Evolutionary conservation across 2,888 invertebrate genomes (phyloP), one percentile per base, ranked within the genome.

Genomic region (Polyploca ridens): DNA sequence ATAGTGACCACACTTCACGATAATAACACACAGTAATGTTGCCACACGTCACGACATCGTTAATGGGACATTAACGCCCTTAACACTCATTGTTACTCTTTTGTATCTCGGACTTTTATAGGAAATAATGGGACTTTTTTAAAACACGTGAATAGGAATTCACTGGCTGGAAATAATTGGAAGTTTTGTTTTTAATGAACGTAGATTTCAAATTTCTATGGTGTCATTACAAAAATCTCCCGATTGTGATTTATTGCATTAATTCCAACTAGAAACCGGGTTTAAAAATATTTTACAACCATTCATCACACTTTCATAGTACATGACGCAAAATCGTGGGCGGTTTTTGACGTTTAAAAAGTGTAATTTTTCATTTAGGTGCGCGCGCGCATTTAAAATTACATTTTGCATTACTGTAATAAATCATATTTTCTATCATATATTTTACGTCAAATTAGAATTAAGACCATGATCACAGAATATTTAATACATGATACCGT

Each of bases 381-480:
- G 54, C 54, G 54, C 19, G 10, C 16, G 54, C 54, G 54, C 54
- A 16, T 10, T 10, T 54, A 19, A 3, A 71, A 77, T 77, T 70
- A 73, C 74, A 76, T 76, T 76, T 66, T 63, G 63, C 76, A 69
- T 73, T 72, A 66, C 71, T 63, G 65, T 72, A 70, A 77, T 77
- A 75, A 73, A 71, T 78, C 69, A 66, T 62, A 63, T 1, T 58
- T 66, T 67, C 62, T 70, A 76, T 77, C 72, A 77, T 27, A 14
- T 35, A 35, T 3, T 65, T 58, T 63, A 62, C 59, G 62, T 13
- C 64, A 16, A 33, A 58, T 65, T 63, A 54, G 59, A 66, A 27
- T 27, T 27, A 2, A 27, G n/a, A 27, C 27, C 27, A 27, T 27
- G n/a, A n/a, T n/a, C n/a, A n/a, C n/a, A n/a, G n/a, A n/a, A n/a